Conservation (phyloP, 2,113 vertebrate genomes). For the Tautogolabrus adspersus region DNA sequence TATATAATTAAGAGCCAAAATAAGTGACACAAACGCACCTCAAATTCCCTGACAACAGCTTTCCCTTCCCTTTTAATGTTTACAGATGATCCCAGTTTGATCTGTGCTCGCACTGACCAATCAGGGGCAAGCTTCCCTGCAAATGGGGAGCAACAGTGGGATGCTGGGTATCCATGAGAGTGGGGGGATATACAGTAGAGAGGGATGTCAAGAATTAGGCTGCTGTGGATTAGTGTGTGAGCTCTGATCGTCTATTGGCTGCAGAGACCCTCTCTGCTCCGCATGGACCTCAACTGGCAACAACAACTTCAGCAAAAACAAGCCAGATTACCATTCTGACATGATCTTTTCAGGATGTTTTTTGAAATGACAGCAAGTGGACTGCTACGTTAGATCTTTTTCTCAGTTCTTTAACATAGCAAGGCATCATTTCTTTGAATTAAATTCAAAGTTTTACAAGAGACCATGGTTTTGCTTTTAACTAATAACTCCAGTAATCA, state of each 20-base stretch:
- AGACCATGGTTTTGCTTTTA: constrained; percentile 70
- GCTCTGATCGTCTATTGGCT: constrained; percentile 68
- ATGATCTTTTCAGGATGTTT: constrained; percentile 24
- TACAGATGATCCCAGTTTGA: constrained; percentile 53
- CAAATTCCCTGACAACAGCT: constrained; percentile 61
- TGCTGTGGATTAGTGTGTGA: constrained; percentile 75
- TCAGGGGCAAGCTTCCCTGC: constrained; percentile 24
- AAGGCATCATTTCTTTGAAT: constrained; percentile 34
- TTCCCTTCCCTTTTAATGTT: constrained; percentile 38
- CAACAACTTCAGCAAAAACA: constrained; percentile 64
- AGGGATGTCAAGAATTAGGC: constrained; percentile 68
- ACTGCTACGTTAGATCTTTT: neutral
- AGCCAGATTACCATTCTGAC: constrained; percentile 20
- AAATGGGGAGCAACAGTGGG: constrained; percentile 55
- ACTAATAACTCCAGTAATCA: constrained; percentile 36
- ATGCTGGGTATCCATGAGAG: constrained; percentile 30
- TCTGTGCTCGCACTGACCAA: constrained; percentile 55
- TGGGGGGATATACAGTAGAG: constrained; percentile 16
- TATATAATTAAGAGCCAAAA: constrained; percentile 33
- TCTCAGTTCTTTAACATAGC: constrained; percentile 8
- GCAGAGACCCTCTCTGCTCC: constrained; percentile 22
- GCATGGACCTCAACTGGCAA: constrained; percentile 43
- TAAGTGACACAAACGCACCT: neutral
- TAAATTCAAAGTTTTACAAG: neutral
- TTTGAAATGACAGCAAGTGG: neutral